These are phyloP conservation scores for Branchipolynoe longqiensis DNA, from an alignment of 2,888 invertebrate genomes.

Conservation along the genomic window DNA sequence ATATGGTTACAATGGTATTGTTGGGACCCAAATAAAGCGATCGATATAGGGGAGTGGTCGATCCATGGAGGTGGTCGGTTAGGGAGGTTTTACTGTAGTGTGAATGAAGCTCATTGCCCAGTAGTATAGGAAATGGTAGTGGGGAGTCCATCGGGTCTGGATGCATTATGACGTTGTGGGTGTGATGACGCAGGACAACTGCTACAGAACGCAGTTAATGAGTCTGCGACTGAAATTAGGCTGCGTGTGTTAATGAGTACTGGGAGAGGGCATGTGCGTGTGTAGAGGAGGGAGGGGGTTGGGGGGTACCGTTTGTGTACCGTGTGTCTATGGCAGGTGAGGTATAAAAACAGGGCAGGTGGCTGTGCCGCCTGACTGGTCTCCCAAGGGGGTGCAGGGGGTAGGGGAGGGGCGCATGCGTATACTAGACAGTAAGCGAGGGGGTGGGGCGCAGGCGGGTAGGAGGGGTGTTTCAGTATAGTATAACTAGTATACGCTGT, in stretches of 20 bases:
- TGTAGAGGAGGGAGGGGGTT: not conserved
- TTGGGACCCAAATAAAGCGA: too few species aligned
- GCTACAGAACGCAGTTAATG: slow-evolving; percentile 37
- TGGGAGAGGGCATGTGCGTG: not conserved
- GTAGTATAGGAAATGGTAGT: slow-evolving; percentile 39
- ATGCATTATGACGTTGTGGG: not conserved
- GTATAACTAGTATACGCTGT: not conserved
- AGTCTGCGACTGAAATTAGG: slow-evolving; percentile 19
- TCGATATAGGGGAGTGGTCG: too few species aligned
- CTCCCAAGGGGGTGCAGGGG: slow-evolving; percentile 3
- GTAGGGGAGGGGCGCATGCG: not conserved
- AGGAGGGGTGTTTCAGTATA: not conserved
- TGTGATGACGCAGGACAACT: not conserved
- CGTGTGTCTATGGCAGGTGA: slow-evolving; percentile 23
- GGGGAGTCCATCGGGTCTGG: too few species aligned
- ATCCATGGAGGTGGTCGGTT: too few species aligned
- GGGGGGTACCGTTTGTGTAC: not conserved
- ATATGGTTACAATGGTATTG: too few species aligned
- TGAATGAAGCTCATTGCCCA: too few species aligned
- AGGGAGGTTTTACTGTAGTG: too few species aligned
- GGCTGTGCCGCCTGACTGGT: slow-evolving; percentile 20
- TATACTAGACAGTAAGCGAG: not conserved
- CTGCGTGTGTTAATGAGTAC: slow-evolving; percentile 42
- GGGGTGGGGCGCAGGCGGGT: not conserved
- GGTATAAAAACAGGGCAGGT: slow-evolving; percentile 24